These are phyloP conservation scores for Pungitius pungitius DNA, from an alignment of 2,113 vertebrate species.

Conservation along the genomic window DNA sequence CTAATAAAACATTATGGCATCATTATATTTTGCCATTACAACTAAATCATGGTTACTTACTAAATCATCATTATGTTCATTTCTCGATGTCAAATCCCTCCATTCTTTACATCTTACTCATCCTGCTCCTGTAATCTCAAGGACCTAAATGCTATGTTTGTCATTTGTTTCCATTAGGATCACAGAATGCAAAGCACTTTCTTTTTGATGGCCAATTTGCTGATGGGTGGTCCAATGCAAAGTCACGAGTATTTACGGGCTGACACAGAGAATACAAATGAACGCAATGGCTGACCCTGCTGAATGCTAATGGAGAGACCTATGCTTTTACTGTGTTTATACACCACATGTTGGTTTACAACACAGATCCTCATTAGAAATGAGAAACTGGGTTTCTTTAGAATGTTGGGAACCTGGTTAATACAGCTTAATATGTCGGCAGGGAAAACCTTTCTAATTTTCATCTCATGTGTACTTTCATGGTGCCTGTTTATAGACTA, in stretches of 20 bases:
- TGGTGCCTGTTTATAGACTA: neutral
- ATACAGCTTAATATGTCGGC: neutral
- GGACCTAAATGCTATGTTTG: conserved; percentile 21
- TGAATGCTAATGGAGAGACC: conserved; percentile 48
- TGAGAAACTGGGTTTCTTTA: neutral
- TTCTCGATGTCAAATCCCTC: neutral
- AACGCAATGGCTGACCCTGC: conserved; percentile 19
- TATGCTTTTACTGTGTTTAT: neutral
- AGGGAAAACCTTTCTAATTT: neutral
- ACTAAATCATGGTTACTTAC: neutral
- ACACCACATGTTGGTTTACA: neutral
- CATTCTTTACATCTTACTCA: neutral
- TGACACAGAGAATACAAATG: conserved; percentile 63
- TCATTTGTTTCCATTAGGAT: conserved; percentile 50
- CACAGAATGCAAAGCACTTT: conserved; percentile 35
- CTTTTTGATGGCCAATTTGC: conserved; percentile 47
- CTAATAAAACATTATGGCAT: no score
- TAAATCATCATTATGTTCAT: neutral
- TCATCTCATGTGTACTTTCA: neutral
- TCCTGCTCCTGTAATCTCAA: neutral
- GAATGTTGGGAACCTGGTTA: neutral
- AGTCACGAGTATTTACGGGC: conserved; percentile 56
- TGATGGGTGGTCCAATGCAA: conserved; percentile 49
- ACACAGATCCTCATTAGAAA: neutral
- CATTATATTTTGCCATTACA: no score